Base-by-base conservation (phyloP, 2,113 vertebrate species). In the Zapornia atra region DNA sequence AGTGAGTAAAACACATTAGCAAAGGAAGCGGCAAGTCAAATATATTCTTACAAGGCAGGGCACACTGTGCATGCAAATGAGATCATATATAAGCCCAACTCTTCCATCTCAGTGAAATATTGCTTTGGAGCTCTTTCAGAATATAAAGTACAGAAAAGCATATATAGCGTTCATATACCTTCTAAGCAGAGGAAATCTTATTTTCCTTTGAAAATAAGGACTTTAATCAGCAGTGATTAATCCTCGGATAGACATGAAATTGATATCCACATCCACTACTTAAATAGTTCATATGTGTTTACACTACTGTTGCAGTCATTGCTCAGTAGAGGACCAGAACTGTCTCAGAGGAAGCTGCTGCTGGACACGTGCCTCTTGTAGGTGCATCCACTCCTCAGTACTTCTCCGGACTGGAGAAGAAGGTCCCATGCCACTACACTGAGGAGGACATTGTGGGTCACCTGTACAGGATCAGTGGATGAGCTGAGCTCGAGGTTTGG, bases 1-100 rank as follows among this genome's bases (percentile, higher is more conserved):
- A 28, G 38, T 5, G 5, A 83, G 19, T 77, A 90, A 93, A 96
- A 63, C 31, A 36, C 53, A 76, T 73, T 88, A 83, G 79, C 28
- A 83, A 73, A 92, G 36, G 54, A 73, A 66, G 54, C 86, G 81
- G 60, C 28, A 81, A 90, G 42, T 81, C 26, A 92, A 96, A 95
- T 88, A 88, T 56, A 81, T 96, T 90, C 63, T 77, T 94, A 81
- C 28, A 61, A 90, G 54, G 51, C 16, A 93, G 40, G 36, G 31
- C 56, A 80, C 36, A 66, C 4, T 83, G 46, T 78, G 80, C 79
- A 77, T 92, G n/a, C 60, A 86, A 90, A 97, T 94, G 59, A 88
- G 50, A 44, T 77, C 16, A 11, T 68, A 73, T 66, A 81, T 73
- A 93, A 95, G 21, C 59, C 19, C n/a, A 88, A 0, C 17, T 88